A percentile compares a stretch with the other conserved stretches of the same genome.
Evolutionary conservation across 2,888 invertebrate species (phyloP).

Genomic region (Acronicta alni): DNA sequence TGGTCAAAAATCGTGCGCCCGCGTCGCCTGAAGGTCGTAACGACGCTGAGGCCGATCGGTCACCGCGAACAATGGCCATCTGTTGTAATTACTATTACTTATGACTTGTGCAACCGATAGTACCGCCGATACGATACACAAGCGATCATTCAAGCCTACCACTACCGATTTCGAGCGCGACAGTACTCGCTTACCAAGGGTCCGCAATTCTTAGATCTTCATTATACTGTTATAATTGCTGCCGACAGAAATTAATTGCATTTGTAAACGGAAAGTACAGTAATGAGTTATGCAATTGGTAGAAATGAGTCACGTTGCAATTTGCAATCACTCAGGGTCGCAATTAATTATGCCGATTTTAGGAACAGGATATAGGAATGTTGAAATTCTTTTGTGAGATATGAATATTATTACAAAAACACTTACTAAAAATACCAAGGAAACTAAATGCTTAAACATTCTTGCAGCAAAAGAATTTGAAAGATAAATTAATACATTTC

Average conservation of each 20-base stretch:
- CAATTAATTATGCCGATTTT: slow-evolving; percentile 3
- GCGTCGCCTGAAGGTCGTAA: slow-evolving; percentile 80
- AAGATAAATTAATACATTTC: background rate
- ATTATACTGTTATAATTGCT: slow-evolving; percentile 24
- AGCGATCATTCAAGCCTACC: slow-evolving; percentile 65
- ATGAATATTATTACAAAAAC: background rate
- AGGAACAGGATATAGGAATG: slow-evolving; percentile 2
- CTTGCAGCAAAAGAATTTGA: background rate
- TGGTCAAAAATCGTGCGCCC: slow-evolving; percentile 85
- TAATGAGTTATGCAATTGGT: slow-evolving; percentile 12
- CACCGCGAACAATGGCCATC: slow-evolving; percentile 86
- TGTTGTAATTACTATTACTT: slow-evolving; percentile 87
- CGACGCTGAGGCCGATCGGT: slow-evolving; percentile 81
- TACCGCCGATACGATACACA: slow-evolving; percentile 69
- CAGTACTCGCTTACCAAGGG: slow-evolving; percentile 23
- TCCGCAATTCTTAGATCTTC: slow-evolving; percentile 17
- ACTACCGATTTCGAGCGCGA: slow-evolving; percentile 36
- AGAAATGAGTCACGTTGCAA: slow-evolving; percentile 11
- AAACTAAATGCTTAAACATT: no score
- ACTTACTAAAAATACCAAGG: no score
- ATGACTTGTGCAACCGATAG: slow-evolving; percentile 82
- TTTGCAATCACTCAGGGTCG: slow-evolving; percentile 23
- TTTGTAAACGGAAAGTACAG: slow-evolving; percentile 23
- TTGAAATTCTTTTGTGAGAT: background rate
- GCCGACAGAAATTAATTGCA: slow-evolving; percentile 21